Evolutionary conservation across 2,888 invertebrate species (phyloP).

Genomic region (Latheticus oryzae): DNA sequence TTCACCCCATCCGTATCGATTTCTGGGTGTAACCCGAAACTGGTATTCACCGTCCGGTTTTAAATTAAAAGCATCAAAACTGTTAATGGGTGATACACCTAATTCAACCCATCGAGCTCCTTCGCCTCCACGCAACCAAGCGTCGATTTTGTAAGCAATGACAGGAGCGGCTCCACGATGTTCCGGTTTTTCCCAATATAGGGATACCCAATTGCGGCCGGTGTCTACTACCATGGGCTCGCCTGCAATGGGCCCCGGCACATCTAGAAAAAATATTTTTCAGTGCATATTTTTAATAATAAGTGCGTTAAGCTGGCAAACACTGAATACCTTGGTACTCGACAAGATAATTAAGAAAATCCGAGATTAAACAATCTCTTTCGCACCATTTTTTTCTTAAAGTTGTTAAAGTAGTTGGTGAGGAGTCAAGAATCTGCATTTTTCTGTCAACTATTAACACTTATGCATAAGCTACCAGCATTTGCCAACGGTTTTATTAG

Average conservation of each 20-base stretch:
- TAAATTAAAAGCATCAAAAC: slow-evolving; percentile 86
- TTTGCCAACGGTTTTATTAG: slow-evolving; percentile 39
- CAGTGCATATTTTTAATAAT: not conserved
- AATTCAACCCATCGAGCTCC: slow-evolving; percentile 86
- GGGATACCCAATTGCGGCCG: slow-evolving; percentile 85
- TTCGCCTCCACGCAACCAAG: slow-evolving; percentile 82
- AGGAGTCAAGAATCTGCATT: slow-evolving; percentile 43
- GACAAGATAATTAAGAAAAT: slow-evolving; percentile 67
- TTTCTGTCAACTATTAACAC: slow-evolving; percentile 1
- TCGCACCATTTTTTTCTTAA: slow-evolving; percentile 58
- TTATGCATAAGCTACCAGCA: slow-evolving; percentile 12
- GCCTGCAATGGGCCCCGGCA: slow-evolving; percentile 82
- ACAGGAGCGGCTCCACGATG: slow-evolving; percentile 79
- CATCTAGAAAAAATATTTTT: slow-evolving; percentile 70
- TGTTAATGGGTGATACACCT: slow-evolving; percentile 82
- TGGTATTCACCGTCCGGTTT: slow-evolving; percentile 84
- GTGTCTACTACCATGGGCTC: slow-evolving; percentile 83
- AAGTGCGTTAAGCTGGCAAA: slow-evolving; percentile 2
- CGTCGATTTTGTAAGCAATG: slow-evolving; percentile 84
- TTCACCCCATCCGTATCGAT: slow-evolving; percentile 92
- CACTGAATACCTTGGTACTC: slow-evolving; percentile 66
- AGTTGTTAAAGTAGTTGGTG: slow-evolving; percentile 51
- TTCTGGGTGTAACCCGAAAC: slow-evolving; percentile 88
- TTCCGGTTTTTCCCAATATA: slow-evolving; percentile 85
- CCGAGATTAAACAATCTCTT: slow-evolving; percentile 62